phyloP scores from a whole-genome alignment of 2,797 vertebrate species.

The Peromyscus nudipes region DNA sequence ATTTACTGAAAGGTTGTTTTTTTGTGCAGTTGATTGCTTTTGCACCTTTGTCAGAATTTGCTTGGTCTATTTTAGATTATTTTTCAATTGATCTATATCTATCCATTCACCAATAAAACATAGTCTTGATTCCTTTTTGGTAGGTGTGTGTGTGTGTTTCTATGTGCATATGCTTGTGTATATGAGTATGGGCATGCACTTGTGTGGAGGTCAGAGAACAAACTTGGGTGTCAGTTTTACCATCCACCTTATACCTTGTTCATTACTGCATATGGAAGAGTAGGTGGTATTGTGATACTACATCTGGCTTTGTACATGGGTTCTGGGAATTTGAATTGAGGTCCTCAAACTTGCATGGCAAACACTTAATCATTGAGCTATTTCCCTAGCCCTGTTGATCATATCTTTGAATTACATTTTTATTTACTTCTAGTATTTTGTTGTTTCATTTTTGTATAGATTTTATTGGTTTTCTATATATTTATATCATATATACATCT shows the following conservation, averaged over 20 bases:
- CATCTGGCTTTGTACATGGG: too few relatives aligned
- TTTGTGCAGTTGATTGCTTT: neutral
- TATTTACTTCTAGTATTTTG: neutral
- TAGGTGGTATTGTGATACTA: neutral
- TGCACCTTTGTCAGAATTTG: conserved; percentile 43
- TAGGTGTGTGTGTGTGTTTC: neutral
- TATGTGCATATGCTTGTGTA: neutral
- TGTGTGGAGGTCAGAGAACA: too few relatives aligned
- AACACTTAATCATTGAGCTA: neutral
- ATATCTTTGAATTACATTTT: neutral
- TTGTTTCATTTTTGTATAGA: neutral
- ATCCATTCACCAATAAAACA: neutral
- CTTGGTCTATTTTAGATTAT: neutral
- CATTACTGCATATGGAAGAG: neutral
- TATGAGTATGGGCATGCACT: neutral
- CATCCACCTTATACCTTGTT: neutral
- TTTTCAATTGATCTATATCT: conserved; percentile 9
- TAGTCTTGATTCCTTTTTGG: neutral
- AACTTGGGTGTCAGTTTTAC: neutral
- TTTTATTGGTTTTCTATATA: neutral
- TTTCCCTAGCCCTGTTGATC: neutral
- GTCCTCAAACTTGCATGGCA: neutral
- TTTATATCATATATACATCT: neutral
- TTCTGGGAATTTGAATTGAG: neutral
- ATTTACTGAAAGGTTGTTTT: neutral